Base-by-base conservation (phyloP, 2,888 invertebrate genomes). In the Pherbina coryleti region DNA sequence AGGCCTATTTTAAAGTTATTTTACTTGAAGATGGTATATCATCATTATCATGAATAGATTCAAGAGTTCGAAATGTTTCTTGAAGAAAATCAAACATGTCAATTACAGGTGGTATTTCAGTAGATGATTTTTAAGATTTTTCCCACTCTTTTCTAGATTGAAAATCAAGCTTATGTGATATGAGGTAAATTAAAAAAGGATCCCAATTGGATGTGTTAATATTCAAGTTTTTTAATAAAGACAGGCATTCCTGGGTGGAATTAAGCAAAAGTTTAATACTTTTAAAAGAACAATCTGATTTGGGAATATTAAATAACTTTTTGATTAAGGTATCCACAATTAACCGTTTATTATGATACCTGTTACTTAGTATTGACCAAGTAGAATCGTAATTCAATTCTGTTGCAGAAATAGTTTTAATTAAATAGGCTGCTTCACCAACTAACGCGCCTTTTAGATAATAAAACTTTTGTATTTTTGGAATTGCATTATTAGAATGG, bases 241-340 rank as follows among this genome's bases (percentile, higher is more conserved):
- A n/a, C n/a, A n/a, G n/a, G n/a, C n/a, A n/a, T n/a, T n/a, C n/a
- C n/a, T n/a, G n/a, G n/a, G n/a, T n/a, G n/a, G n/a, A n/a, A n/a
- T n/a, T n/a, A n/a, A n/a, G n/a, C n/a, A n/a, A n/a, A n/a, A n/a
- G n/a, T n/a, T n/a, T n/a, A n/a, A n/a, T n/a, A 17, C 9, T n/a
- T 7, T 55, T n/a, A 55, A 14, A 34, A 14, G 31, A 22, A 19
- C 31, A 14, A 44, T 49, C n/a, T n/a, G 53, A 25, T 19, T 70
- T 70, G 17, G 19, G 70, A 22, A 49, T 44, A 17, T 25, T n/a
- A n/a, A 44, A 67, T 17, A 37, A n/a, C 3, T 37, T 55, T 55
- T 55, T 31, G 55, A 4, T 25, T 53, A n/a, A 34, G 22, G 55
- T 55, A 72, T 72, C 57, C 51, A 72, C 60, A 34, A 72, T 57